Conservation (phyloP, 2,113 vertebrate species). For the Callopanchax toddi region DNA sequence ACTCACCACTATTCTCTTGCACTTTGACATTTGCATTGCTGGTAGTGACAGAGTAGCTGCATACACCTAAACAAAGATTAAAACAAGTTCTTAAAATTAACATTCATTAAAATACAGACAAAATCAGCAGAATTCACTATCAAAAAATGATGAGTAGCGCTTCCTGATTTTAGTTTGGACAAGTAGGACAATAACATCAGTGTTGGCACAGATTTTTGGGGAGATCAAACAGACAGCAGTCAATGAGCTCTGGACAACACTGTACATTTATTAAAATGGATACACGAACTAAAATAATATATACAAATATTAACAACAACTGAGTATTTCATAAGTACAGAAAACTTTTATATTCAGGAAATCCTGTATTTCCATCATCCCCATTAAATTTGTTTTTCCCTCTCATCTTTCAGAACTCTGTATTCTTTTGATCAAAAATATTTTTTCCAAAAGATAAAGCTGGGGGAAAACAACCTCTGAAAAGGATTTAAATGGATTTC, state of each 20-base stretch:
- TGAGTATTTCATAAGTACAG: not conserved
- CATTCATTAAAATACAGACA: not conserved
- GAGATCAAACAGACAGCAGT: too few relatives aligned
- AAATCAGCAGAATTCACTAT: not conserved
- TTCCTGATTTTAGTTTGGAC: not conserved
- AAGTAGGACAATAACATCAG: not conserved
- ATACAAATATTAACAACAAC: not conserved
- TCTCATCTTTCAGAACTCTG: too few relatives aligned
- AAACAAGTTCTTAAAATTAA: not conserved
- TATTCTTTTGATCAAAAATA: too few relatives aligned
- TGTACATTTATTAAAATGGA: too few relatives aligned
- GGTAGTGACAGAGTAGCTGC: constrained; percentile 55
- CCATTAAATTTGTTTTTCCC: too few relatives aligned
- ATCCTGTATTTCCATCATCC: not conserved
- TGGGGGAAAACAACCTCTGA: too few relatives aligned
- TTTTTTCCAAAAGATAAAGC: too few relatives aligned
- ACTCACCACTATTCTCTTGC: constrained; percentile 73
- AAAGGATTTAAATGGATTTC: too few relatives aligned
- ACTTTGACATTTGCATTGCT: constrained; percentile 12
- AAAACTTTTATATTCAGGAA: not conserved
- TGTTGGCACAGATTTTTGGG: too few relatives aligned
- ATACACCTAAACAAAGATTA: constrained; percentile 49
- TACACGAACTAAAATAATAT: too few relatives aligned
- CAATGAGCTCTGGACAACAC: too few relatives aligned
- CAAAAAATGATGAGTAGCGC: not conserved